phyloP scores from a whole-genome alignment of 2,888 invertebrate species.

The Phrixothrix hirtus region DNA sequence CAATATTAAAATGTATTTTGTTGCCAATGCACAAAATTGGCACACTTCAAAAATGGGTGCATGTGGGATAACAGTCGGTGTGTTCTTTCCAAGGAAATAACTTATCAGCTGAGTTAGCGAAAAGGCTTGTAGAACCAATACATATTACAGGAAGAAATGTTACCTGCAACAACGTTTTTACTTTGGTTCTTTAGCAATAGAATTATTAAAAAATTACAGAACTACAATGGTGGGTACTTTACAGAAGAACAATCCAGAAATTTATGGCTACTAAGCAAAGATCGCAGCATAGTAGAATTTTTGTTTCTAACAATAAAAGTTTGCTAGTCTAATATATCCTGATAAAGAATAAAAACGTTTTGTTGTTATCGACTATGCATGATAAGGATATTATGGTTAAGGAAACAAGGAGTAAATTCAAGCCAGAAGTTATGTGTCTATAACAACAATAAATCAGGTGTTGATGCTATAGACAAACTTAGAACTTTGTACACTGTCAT shows the following conservation, averaged over 20 bases:
- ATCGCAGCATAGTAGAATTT: background rate
- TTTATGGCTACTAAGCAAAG: constrained; percentile 6
- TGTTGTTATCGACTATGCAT: constrained; percentile 5
- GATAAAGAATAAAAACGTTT: constrained; percentile 1
- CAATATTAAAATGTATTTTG: constrained; percentile 11
- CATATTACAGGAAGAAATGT: constrained; percentile 30
- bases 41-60: background rate
- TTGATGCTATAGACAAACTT: too few species aligned
- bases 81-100: background rate
- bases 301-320: background rate
- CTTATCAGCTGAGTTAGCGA: background rate
- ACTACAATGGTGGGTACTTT: constrained; percentile 8
- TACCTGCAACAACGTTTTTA: constrained; percentile 23
- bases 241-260: constrained; percentile 6
- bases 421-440: too few species aligned
- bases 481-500: too few species aligned
- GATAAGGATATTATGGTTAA: background rate
- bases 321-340: background rate
- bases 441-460: too few species aligned
- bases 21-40: background rate
- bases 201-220: constrained; percentile 2
- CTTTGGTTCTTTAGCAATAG: constrained; percentile 7
- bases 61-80: background rate
- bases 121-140: background rate
- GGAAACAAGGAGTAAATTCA: too few species aligned